A percentile compares a stretch with the other conserved stretches of the same genome.
These are phyloP conservation scores for Drosophila affinis DNA, from an alignment of 2,888 invertebrate species.

Conservation along the genomic window DNA sequence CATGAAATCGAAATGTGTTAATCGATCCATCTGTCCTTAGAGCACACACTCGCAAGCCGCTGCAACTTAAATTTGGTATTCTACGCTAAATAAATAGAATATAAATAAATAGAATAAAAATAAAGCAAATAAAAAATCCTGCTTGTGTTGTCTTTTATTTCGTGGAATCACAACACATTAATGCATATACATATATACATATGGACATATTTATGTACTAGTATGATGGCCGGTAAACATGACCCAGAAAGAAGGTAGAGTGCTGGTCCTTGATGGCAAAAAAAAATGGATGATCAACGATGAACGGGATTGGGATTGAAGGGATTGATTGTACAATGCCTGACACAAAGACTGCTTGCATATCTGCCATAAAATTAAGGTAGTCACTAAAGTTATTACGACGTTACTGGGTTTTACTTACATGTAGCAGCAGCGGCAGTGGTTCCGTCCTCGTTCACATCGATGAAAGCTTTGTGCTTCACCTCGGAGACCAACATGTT, in stretches of 20 bases:
- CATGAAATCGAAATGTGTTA: slow-evolving; percentile 18
- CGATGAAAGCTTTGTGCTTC: slow-evolving; percentile 92
- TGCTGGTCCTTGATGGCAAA: slow-evolving; percentile 49
- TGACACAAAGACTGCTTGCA: too few relatives aligned
- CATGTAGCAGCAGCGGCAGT: slow-evolving; percentile 92
- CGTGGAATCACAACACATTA: too few relatives aligned
- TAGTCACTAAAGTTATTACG: background rate
- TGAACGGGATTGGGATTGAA: slow-evolving; percentile 28
- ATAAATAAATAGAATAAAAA: too few relatives aligned
- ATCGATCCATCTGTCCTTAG: slow-evolving; percentile 13
- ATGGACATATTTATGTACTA: too few relatives aligned
- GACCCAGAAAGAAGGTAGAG: slow-evolving; percentile 49
- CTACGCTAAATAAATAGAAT: too few relatives aligned
- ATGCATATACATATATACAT: too few relatives aligned
- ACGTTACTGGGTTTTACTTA: slow-evolving; percentile 17
- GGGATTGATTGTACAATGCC: too few relatives aligned
- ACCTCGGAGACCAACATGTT: slow-evolving; percentile 88
- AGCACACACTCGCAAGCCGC: slow-evolving; percentile 23
- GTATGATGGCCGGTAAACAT: slow-evolving; percentile 12
- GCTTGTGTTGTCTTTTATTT: too few relatives aligned
- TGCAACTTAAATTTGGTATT: too few relatives aligned
- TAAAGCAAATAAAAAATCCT: too few relatives aligned
- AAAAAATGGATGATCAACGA: slow-evolving; percentile 59
- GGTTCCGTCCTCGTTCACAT: slow-evolving; percentile 93
- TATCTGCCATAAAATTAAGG: background rate